Conservation (phyloP, 2,888 invertebrate genomes). For the Allophyes oxyacanthae region DNA sequence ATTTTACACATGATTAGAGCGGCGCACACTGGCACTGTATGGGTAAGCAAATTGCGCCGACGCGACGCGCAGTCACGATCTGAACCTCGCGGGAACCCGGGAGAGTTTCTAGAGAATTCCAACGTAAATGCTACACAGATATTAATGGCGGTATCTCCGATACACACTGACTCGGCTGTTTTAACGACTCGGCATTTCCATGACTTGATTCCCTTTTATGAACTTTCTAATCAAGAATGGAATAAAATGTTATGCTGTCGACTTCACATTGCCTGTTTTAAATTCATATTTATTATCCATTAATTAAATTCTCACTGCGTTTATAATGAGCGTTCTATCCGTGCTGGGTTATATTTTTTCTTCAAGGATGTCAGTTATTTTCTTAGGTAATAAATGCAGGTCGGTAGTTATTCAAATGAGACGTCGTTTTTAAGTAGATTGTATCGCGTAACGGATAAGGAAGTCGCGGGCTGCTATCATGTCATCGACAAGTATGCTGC, state of each 20-base stretch:
- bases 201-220: conserved; percentile 53
- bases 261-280: conserved; percentile 44
- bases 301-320: conserved; percentile 58
- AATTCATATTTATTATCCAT: conserved; percentile 59
- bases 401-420: conserved; percentile 84
- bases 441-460: conserved; percentile 84
- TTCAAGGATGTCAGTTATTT: conserved; percentile 73
- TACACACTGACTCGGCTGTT: conserved; percentile 56
- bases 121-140: conserved; percentile 85
- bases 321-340: conserved; percentile 53
- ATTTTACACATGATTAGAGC: conserved; percentile 89
- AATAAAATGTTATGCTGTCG: conserved; percentile 49
- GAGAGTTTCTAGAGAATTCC: conserved; percentile 87
- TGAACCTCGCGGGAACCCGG: conserved; percentile 87
- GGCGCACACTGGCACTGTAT: conserved; percentile 82
- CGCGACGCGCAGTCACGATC: conserved; percentile 87
- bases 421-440: conserved; percentile 75
- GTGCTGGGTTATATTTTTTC: conserved; percentile 59
- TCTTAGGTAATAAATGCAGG: conserved; percentile 71
- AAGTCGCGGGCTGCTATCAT: conserved; percentile 77
- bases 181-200: conserved; percentile 46
- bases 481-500: conserved; percentile 70
- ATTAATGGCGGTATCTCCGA: conserved; percentile 82
- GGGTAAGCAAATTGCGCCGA: conserved; percentile 88
- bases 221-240: conserved; percentile 60